Base-by-base conservation (phyloP, 1,140 invertebrate genomes). In the Euura saliciscinereae region DNA sequence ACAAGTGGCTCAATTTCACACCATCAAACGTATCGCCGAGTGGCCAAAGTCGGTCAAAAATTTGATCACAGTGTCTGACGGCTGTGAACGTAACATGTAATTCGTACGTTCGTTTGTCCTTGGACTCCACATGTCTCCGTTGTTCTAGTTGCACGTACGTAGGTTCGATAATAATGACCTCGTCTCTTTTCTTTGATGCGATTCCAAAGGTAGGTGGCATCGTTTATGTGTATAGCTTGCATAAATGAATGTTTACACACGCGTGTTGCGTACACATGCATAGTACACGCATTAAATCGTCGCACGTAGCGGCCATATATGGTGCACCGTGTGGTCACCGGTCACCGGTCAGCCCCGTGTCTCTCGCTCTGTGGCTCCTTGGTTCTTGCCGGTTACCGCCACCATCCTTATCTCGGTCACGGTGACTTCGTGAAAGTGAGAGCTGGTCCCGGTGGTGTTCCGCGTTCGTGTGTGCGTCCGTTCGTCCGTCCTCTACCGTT, bases 401-500 rank as follows among this genome's bases (percentile, higher is more conserved):
- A 79, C 76, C 82, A 82, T 85, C 80, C 83, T 81, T 84, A 86
- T 86, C 84, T 86, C 85, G 85, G 85, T 86, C 85, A 86, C 83
- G 85, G 85, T 79, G 83, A 86, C 84, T 85, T 78, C 79, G 84
- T 85, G 84, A 86, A 86, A 86, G 85, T 86, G 84, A 86, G 85
- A 86, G 84, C 83, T 78, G 77, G 77, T 79, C 78, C 79, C 73
- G 70, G 70, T 65, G 10, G 51, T 59, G 51, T 11, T 59, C 51
- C 51, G 51, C 51, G 51, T 59, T 59, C 51, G 51, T 59, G 51
- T 59, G 51, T 59, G 51, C 51, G 28, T 28, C 28, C 28, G 28
- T 28, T 28, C 28, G 28, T 28, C 28, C 28, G 51, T 59, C 51
- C 51, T 59, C 51, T 4, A n/a, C 28, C 28, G 28, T 28, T n/a